phyloP scores from a whole-genome alignment of 1,140 invertebrate species.

The Mercenaria mercenaria region DNA sequence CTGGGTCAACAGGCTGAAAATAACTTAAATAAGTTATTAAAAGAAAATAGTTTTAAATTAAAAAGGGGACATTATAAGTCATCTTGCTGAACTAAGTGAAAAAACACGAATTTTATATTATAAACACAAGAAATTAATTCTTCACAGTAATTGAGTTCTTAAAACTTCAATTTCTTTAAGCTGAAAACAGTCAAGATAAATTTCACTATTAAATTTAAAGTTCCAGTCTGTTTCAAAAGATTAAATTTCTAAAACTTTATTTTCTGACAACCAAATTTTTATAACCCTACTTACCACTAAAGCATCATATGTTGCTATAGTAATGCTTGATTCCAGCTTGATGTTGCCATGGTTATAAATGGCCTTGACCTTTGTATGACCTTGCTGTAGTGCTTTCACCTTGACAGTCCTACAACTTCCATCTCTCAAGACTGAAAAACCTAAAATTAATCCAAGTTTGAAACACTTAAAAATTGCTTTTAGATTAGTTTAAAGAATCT shows the following conservation, averaged over 20 bases:
- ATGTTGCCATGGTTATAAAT: slow-evolving; percentile 75
- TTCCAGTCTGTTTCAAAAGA: background rate
- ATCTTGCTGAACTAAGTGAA: no score
- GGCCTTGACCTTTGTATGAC: slow-evolving; percentile 81
- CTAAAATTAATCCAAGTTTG: background rate
- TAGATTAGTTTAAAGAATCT: no score
- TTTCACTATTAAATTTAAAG: background rate
- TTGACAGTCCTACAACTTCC: slow-evolving; percentile 79
- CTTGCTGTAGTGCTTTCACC: slow-evolving; percentile 80
- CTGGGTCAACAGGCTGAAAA: slow-evolving; percentile 84
- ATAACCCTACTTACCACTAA: slow-evolving; percentile 85
- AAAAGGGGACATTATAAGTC: no score
- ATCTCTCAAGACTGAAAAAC: slow-evolving; percentile 31
- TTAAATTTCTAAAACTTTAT: no score
- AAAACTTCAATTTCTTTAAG: background rate
- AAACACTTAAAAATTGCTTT: no score
- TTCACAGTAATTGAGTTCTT: no score
- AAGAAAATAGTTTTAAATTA: no score
- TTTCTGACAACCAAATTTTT: no score
- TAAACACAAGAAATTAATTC: no score
- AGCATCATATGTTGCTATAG: slow-evolving; percentile 90
- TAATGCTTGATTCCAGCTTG: slow-evolving; percentile 89
- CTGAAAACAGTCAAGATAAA: background rate
- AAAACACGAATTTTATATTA: no score
- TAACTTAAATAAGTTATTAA: no score